Base-by-base conservation (phyloP, 2,797 vertebrate genomes). In the Megalops cyprinoides region DNA sequence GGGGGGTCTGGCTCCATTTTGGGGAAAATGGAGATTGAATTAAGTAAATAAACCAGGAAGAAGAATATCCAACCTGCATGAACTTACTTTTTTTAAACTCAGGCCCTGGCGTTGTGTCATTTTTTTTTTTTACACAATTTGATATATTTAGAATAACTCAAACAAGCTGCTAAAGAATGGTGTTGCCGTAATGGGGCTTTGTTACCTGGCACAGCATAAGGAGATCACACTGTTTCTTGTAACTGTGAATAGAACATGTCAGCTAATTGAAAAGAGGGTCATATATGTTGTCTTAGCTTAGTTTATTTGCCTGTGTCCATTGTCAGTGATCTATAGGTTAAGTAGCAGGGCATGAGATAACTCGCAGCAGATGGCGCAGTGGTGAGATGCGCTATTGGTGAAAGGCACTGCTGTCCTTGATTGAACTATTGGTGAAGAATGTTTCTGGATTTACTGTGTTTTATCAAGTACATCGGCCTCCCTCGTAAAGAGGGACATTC, bases 1-100 rank as follows among this genome's bases (percentile, higher is more conserved):
- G 23, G 23, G 56, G 14, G 74, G 51, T 65, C 58, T 37, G 42
- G 28, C 55, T 34, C 34, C 55, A 49, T 55, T n/a, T 44, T 65
- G 71, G 69, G 55, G 10, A 76, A 76, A 77, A 80, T 74, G 44
- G 77, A 77, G 51, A 76, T 69, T 46, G 62, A 80, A 73, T 79
- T 74, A 79, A 79, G 74, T 73, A 71, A 82, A 82, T 39, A 84
- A 67, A 78, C 48, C 18, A 55, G 69, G 77, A 76, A 49, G 31
- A 23, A 53, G 37, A 74, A 76, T 67, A 42, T 51, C 51, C 31
- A 67, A 67, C 34, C 44, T 49, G 46, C 44, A 9, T 48, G 56
- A 76, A 75, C 31, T 48, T 10, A 2, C 37, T 23, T 71, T 20
- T 18, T 42, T 18, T 18, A 23, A 71, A 15, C 20, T 46, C 18